Evolutionary conservation across 2,113 vertebrate species (phyloP).

Genomic region (Neotoma lepida): DNA sequence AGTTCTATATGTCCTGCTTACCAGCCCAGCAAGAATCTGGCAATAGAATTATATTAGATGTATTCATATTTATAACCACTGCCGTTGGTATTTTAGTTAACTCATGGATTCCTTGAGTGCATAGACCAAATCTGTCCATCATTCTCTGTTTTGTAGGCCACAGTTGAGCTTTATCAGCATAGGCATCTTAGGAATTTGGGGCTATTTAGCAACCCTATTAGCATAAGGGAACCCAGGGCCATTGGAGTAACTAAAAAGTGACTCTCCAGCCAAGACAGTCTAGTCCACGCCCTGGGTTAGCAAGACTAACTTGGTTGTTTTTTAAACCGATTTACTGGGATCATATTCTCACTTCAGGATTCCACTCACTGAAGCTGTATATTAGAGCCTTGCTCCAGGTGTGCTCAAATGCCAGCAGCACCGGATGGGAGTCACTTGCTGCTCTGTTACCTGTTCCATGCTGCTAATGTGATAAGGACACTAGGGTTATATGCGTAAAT

Average conservation of each 20-base stretch:
- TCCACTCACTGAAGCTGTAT: not conserved
- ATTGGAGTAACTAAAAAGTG: not conserved
- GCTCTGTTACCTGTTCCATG: not conserved
- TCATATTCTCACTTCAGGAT: not conserved
- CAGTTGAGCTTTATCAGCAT: not conserved
- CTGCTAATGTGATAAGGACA: not conserved
- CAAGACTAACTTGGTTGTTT: not conserved
- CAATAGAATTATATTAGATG: not conserved
- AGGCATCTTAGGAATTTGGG: not conserved
- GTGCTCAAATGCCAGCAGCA: not conserved
- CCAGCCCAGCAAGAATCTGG: not conserved
- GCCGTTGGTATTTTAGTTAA: not conserved
- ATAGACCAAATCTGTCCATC: constrained; percentile 27
- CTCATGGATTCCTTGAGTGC: not conserved
- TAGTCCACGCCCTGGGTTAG: not conserved
- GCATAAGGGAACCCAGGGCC: not conserved
- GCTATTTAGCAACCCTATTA: not conserved
- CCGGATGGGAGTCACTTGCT: not conserved
- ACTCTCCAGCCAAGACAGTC: not conserved
- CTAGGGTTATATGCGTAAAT: not conserved
- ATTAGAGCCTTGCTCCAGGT: not conserved
- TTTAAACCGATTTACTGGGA: not conserved
- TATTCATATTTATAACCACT: not conserved
- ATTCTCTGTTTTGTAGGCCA: not conserved
- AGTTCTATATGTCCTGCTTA: not conserved